Percentiles rank a stretch among this genome's conserved stretches.
Evolutionary conservation across 2,888 invertebrate species (phyloP).

Genomic region (Netelia virgata): DNA sequence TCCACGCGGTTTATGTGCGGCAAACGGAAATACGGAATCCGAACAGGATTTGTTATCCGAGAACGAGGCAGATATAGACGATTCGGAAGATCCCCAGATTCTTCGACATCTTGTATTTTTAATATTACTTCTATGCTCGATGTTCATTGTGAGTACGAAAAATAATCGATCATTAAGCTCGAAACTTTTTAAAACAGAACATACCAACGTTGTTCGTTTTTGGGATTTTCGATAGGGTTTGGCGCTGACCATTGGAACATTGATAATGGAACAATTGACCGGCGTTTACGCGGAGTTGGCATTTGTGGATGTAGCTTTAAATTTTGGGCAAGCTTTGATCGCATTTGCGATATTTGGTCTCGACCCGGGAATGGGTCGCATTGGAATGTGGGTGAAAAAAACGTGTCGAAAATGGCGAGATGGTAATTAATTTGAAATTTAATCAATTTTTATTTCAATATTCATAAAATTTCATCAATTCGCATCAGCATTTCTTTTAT

Average conservation of each 20-base stretch:
- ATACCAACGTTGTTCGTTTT: not conserved
- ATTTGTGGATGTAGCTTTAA: conserved; percentile 95
- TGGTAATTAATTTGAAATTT: conserved; percentile 82
- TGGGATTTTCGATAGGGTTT: conserved; percentile 88
- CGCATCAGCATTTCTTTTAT: conserved; percentile 33
- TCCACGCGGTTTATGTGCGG: conserved; percentile 75
- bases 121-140: conserved; percentile 92
- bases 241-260: conserved; percentile 92
- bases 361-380: conserved; percentile 87
- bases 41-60: conserved; percentile 79
- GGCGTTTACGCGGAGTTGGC: conserved; percentile 97
- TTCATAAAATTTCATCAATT: conserved; percentile 5
- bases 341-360: conserved; percentile 95
- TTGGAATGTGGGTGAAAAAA: conserved; percentile 79
- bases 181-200: not conserved
- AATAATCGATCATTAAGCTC: conserved; percentile 15
- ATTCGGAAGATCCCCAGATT: conserved; percentile 89
- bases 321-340: conserved; percentile 95
- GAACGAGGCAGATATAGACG: conserved; percentile 80
- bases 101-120: conserved; percentile 93
- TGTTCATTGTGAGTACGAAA: conserved; percentile 92
- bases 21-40: conserved; percentile 80
- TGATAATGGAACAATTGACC: conserved; percentile 93
- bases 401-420: conserved; percentile 85
- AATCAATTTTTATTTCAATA: not conserved